Evolutionary conservation across 2,888 invertebrate species (phyloP).

Genomic region (Meloe dianella): DNA sequence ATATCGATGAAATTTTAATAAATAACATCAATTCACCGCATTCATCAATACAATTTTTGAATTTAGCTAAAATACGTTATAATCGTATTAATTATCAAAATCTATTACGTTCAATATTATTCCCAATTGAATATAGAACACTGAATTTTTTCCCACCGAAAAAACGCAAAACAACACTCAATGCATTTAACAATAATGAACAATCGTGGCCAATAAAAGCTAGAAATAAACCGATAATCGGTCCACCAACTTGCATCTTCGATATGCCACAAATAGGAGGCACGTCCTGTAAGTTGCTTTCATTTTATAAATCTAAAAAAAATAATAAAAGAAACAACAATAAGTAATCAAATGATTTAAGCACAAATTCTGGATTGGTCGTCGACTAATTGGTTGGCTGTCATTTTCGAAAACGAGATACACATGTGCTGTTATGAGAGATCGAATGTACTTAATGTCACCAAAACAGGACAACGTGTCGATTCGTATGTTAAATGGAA

Average conservation of each 20-base stretch:
- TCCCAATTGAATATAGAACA: conserved; percentile 17
- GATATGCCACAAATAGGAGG: conserved; percentile 23
- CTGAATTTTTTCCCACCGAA: conserved; percentile 26
- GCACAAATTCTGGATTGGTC: conserved; percentile 22
- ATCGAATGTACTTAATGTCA: neutral
- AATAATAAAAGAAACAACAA: too few species aligned
- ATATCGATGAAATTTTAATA: neutral
- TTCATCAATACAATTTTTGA: conserved; percentile 9
- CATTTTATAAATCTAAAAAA: too few species aligned
- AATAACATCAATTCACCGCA: neutral
- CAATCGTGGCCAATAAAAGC: conserved; percentile 20
- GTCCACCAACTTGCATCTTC: conserved; percentile 12
- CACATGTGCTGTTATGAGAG: conserved; percentile 16
- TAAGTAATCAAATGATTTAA: too few species aligned
- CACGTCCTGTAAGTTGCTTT: neutral
- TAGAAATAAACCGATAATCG: conserved; percentile 20
- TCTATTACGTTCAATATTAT: conserved; percentile 4
- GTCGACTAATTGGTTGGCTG: conserved; percentile 16
- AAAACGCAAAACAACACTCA: neutral
- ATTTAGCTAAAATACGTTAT: conserved; percentile 23
- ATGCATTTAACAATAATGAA: neutral
- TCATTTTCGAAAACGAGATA: conserved; percentile 21
- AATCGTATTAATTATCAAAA: conserved; percentile 17
- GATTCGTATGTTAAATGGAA: conserved; percentile 21
- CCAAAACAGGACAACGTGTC: neutral